Conservation (phyloP, 2,113 vertebrate species). For the Albula goreensis region DNA sequence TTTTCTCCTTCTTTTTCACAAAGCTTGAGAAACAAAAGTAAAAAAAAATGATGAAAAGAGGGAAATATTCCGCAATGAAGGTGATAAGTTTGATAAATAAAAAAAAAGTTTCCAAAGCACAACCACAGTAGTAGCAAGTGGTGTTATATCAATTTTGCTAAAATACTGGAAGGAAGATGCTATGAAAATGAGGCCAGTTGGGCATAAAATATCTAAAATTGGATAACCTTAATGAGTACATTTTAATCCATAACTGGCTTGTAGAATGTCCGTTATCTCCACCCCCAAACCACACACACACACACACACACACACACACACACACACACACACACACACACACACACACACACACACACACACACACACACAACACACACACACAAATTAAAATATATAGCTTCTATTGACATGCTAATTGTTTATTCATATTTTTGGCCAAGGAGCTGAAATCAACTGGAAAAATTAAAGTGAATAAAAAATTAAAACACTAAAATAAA, state of each 20-base stretch:
- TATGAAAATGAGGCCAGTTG: neutral
- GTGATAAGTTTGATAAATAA: conserved; percentile 63
- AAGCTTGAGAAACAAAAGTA: conserved; percentile 60
- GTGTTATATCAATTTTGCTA: neutral
- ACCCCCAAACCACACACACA: no score
- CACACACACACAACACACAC: no score
- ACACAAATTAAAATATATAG: no score
- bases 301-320: no score
- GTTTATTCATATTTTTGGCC: neutral
- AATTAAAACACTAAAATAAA: neutral
- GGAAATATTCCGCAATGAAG: conserved; percentile 58
- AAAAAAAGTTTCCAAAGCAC: conserved; percentile 29
- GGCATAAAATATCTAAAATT: neutral
- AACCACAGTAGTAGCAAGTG: neutral
- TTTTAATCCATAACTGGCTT: neutral
- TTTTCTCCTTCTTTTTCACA: conserved; percentile 62
- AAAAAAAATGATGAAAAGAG: conserved; percentile 54
- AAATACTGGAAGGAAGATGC: neutral
- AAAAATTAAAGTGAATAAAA: neutral
- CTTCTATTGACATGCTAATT: no score
- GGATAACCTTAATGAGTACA: neutral
- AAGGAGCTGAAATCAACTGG: neutral
- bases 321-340: no score
- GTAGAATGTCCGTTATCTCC: no score
- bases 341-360: no score